phyloP scores from a whole-genome alignment of 2,797 vertebrate genomes.

The Coranthus polyacanthus region DNA sequence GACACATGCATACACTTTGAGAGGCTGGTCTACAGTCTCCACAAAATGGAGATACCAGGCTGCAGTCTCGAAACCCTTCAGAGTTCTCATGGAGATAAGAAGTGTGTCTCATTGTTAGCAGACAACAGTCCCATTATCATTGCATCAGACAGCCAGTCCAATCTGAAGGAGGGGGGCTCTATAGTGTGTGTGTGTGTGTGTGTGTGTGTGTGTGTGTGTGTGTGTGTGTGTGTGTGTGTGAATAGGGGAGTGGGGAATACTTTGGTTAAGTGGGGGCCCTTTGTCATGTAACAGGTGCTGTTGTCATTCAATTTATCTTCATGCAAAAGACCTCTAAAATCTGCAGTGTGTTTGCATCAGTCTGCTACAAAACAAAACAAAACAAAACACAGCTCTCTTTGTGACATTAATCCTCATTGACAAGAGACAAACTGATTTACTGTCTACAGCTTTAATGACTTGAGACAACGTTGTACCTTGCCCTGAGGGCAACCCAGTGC shows the following conservation, averaged over 20 bases:
- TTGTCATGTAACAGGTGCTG: conserved; percentile 83
- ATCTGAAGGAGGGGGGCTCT: conserved; percentile 56
- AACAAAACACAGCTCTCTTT: conserved; percentile 27
- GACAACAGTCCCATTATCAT: conserved; percentile 72
- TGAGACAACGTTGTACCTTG: no score
- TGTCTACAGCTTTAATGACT: no score
- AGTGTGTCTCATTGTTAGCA: conserved; percentile 74
- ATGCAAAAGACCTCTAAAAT: conserved; percentile 45
- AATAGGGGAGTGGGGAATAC: conserved; percentile 15
- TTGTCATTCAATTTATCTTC: conserved; percentile 72
- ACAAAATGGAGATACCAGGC: conserved; percentile 55
- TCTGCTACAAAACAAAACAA: conserved; percentile 21
- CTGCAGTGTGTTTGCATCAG: conserved; percentile 31
- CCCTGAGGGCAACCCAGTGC: no score
- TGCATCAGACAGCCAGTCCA: conserved; percentile 78
- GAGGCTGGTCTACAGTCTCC: conserved; percentile 27
- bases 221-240: conserved; percentile 25
- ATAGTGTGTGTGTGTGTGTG: conserved; percentile 23
- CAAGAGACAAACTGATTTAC: background rate
- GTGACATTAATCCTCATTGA: conserved; percentile 37
- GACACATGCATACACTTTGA: conserved; percentile 46
- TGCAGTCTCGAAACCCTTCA: conserved; percentile 63
- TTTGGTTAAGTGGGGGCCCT: conserved; percentile 62
- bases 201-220: no score
- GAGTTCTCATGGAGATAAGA: conserved; percentile 82